These are phyloP conservation scores for Tipula helvola DNA, from an alignment of 2,888 invertebrate genomes.

Conservation along the genomic window DNA sequence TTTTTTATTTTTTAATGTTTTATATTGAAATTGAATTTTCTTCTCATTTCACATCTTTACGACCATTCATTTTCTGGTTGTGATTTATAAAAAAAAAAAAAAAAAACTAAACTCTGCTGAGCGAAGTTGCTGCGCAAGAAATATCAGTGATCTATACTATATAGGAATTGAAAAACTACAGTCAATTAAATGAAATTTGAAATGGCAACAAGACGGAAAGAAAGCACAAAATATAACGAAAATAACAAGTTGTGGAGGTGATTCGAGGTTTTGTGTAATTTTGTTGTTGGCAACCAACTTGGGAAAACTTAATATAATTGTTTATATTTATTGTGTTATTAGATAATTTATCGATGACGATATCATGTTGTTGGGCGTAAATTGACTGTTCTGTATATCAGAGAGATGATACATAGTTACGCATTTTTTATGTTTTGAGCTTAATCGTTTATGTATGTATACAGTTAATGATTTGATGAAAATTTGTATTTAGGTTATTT, in stretches of 20 bases:
- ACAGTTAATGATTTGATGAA: neutral
- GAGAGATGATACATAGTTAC: neutral
- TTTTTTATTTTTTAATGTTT: neutral
- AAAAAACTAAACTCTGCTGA: neutral
- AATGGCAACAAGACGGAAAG: neutral
- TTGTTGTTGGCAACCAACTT: neutral
- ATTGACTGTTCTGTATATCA: neutral
- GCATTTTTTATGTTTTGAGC: neutral
- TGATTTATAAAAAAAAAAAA: neutral
- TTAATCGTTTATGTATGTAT: too few species aligned
- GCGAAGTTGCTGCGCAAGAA: neutral
- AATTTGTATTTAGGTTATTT: neutral
- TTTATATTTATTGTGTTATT: neutral
- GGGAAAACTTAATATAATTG: neutral
- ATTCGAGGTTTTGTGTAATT: neutral
- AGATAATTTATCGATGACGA: neutral
- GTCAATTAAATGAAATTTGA: neutral
- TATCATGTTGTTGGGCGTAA: neutral
- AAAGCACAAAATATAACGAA: neutral
- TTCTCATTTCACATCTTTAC: neutral
- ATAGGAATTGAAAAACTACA: neutral
- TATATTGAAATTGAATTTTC: neutral
- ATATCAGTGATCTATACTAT: neutral
- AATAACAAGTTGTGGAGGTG: neutral
- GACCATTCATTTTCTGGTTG: neutral